Evolutionary conservation across 2,797 vertebrate genomes (phyloP).

Genomic region (Calcarius lapponicus): DNA sequence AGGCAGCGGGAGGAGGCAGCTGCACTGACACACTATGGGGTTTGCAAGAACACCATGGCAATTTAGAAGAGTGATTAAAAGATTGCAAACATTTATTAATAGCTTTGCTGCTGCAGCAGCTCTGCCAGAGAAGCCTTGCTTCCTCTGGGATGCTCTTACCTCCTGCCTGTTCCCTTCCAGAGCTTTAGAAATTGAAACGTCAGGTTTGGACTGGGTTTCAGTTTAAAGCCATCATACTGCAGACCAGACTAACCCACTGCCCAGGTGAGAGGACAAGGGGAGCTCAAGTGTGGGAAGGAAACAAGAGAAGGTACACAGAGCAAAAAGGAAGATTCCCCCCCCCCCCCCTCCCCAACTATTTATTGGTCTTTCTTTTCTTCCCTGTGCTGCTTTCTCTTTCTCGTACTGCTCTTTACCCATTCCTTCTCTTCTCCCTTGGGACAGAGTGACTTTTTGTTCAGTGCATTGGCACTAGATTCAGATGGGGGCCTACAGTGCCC

Average conservation of each 20-base stretch:
- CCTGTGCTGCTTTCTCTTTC: background rate
- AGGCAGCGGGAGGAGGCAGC: conserved; percentile 58
- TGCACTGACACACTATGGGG: conserved; percentile 43
- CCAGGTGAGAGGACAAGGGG: background rate
- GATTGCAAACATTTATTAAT: conserved; percentile 72
- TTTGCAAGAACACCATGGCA: conserved; percentile 61
- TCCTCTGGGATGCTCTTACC: conserved; percentile 21
- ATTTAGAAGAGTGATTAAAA: conserved; percentile 67
- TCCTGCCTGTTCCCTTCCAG: background rate
- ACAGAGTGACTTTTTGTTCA: background rate
- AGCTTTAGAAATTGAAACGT: background rate
- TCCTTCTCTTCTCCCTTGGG: background rate
- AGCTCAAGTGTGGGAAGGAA: background rate
- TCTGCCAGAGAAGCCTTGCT: conserved; percentile 26
- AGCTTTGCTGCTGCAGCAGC: conserved; percentile 58
- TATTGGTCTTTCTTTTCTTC: background rate
- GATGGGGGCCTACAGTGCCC: background rate
- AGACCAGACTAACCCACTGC: background rate
- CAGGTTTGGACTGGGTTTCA: background rate
- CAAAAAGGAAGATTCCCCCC: background rate
- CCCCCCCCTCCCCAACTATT: background rate
- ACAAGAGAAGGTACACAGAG: background rate
- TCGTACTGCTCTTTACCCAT: background rate
- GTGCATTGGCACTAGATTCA: background rate
- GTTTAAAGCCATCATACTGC: background rate